phyloP scores from a whole-genome alignment of 2,888 invertebrate genomes.

The Actias luna region DNA sequence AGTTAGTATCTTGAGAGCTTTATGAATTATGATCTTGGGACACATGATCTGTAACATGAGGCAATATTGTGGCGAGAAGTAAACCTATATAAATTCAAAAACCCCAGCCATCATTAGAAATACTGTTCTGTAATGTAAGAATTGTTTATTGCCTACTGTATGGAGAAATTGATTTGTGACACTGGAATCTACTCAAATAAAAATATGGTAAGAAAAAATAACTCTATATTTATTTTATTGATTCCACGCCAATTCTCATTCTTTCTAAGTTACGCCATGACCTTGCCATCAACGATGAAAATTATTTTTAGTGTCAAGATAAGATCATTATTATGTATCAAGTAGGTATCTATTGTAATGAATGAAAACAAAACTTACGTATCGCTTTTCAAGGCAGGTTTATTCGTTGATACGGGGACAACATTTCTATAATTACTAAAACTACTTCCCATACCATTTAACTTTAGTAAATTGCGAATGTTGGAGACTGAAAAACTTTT shows the following conservation, averaged over 20 bases:
- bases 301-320: background rate
- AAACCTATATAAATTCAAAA: no score
- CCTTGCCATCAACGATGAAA: background rate
- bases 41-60: no score
- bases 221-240: background rate
- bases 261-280: background rate
- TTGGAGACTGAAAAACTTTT: conserved; percentile 56
- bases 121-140: no score
- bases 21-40: no score
- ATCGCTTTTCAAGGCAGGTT: conserved; percentile 59
- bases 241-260: background rate
- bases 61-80: no score
- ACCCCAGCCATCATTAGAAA: no score
- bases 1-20: no score
- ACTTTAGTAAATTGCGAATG: conserved; percentile 49
- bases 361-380: conserved; percentile 55
- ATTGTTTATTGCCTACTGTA: no score
- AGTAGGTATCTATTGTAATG: background rate
- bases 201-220: background rate
- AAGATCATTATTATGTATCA: background rate
- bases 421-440: conserved; percentile 53
- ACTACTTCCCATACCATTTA: conserved; percentile 47
- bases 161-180: background rate
- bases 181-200: background rate
- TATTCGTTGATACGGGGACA: conserved; percentile 62